Evolutionary conservation across 2,113 vertebrate genomes (phyloP), one percentile per base, ranked within the genome.

Genomic region (Lasiurus borealis): DNA sequence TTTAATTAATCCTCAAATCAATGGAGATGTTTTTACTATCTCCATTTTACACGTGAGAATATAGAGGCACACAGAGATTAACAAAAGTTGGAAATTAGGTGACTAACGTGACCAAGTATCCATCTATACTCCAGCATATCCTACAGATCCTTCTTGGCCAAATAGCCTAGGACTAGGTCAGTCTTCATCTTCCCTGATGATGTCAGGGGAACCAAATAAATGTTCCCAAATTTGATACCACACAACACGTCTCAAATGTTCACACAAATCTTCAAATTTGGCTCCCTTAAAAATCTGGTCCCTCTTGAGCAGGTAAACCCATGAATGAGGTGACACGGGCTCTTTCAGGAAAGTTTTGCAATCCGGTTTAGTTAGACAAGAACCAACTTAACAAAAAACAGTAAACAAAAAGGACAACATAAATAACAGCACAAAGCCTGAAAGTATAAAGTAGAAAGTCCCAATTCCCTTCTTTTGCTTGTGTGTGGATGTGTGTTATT

Each of bases 31-130:
- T 88, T 88, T 85, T 72, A 90, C 62, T 86, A 88, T 77, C 11
- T n/a, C 66, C 78, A 86, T 36, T 95, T 96, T 89, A 89, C 8
- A 88, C 10, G 54, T 6, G 50, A 91, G 62, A 94, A 92, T 73
- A 92, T 23, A 85, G 36, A 93, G 36, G 54, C 9, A 93, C 80
- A 81, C 5, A 82, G 59, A 76, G 11, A 25, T 88, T 91, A 92
- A 84, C 25, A 80, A 48, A 88, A 50, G 27, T 44, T 89, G 36
- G 29, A 78, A 89, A 95, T 64, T 72, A 76, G 75, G 19, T 68
- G 21, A 85, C 69, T 91, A 78, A 86, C n/a, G 40, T 69, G 50
- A 86, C 50, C 15, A 81, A 57, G 27, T 36, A 34, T 27, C 59
- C 25, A 4, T 90, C 62, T 88, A 80, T 82, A n/a, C 27, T 72